A percentile compares a stretch with the other conserved stretches of the same genome.
phyloP scores from a whole-genome alignment of 1,140 invertebrate genomes.

The Drosophila kikkawai region DNA sequence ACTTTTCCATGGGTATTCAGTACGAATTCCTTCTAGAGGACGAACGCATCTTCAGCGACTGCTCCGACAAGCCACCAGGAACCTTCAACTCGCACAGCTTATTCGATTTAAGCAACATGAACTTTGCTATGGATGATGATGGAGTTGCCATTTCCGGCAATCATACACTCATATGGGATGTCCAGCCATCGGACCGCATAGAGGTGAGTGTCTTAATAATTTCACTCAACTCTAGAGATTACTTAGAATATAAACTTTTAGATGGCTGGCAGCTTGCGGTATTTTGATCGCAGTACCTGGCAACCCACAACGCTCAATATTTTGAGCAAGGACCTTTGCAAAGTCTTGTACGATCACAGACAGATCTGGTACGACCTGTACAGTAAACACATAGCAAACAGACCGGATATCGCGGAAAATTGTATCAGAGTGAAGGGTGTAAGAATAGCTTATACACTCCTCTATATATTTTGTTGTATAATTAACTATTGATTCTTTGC shows the following conservation, averaged over 20 bases:
- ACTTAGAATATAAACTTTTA: neutral
- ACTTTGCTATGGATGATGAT: neutral
- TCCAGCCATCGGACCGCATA: slow-evolving; percentile 5
- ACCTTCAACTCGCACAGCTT: neutral
- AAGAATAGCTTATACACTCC: neutral
- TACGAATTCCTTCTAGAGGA: slow-evolving; percentile 3
- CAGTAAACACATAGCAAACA: neutral
- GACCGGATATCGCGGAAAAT: neutral
- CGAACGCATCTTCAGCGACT: neutral
- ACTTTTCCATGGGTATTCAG: no score
- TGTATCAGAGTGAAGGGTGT: neutral
- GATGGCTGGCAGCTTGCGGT: neutral
- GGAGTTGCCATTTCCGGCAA: slow-evolving; percentile 5
- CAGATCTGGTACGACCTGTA: slow-evolving; percentile 1
- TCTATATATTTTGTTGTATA: no score
- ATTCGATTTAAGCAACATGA: neutral
- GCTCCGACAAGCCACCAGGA: neutral
- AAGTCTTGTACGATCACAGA: neutral
- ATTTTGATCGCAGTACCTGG: slow-evolving; percentile 14
- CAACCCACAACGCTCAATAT: slow-evolving; percentile 18
- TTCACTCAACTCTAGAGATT: no score
- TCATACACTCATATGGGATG: neutral
- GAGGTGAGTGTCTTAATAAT: neutral
- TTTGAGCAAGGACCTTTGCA: slow-evolving; percentile 1
- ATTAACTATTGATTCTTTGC: neutral